Percentiles rank a stretch among this genome's conserved stretches.
phyloP scores from a whole-genome alignment of 2,888 invertebrate species.

The Cinara cedri region DNA sequence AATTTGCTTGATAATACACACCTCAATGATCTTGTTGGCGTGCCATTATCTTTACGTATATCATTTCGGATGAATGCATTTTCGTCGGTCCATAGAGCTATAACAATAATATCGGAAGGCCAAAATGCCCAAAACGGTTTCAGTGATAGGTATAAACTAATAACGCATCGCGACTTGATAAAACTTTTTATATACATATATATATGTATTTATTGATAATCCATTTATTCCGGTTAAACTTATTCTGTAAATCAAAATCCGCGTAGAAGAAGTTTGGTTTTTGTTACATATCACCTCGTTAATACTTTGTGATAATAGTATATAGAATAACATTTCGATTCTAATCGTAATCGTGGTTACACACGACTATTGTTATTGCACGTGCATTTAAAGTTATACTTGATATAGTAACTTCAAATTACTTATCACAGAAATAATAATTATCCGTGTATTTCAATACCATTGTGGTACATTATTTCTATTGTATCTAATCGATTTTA shows the following conservation, averaged over 20 bases:
- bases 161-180: neutral
- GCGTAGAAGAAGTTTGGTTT: neutral
- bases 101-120: neutral
- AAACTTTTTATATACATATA: too few relatives aligned
- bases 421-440: too few relatives aligned
- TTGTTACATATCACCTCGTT: neutral
- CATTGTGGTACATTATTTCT: too few relatives aligned
- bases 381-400: too few relatives aligned
- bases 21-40: constrained; percentile 46
- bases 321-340: too few relatives aligned
- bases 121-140: constrained; percentile 24
- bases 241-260: neutral
- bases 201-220: constrained; percentile 22
- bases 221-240: neutral
- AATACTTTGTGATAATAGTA: too few relatives aligned
- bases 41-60: constrained; percentile 18
- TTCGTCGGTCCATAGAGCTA: neutral
- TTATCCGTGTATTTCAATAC: too few relatives aligned
- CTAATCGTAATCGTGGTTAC: too few relatives aligned
- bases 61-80: constrained; percentile 36
- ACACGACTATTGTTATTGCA: too few relatives aligned
- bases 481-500: too few relatives aligned
- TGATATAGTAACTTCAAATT: too few relatives aligned
- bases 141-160: neutral
- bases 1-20: constrained; percentile 41